Base-by-base conservation (phyloP, 2,797 vertebrate species). In the Pipistrellus pygmaeus region DNA sequence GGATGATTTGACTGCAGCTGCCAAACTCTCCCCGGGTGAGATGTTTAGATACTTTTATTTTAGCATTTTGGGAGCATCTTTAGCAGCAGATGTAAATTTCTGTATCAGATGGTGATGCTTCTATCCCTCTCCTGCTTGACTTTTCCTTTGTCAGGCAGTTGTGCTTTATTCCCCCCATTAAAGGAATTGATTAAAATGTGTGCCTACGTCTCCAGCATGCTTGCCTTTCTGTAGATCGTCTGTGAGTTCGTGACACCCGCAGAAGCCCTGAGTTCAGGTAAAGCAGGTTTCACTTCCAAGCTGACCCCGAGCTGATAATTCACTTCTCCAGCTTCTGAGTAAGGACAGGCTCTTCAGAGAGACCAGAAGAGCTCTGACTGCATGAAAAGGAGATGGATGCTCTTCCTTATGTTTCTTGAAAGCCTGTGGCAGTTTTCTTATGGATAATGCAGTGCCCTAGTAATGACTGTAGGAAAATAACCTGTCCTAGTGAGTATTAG, bases 391-490 rank as follows among this genome's bases (percentile, higher is more conserved):
- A 96, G 93, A 96, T 76, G 75, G 93, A 97, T 92, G 60, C 21
- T 68, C 21, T 96, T 97, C 57, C 81, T 95, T 88, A 78, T 66
- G 88, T 38, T 81, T 96, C 86, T 97, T 85, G 68, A 96, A 97
- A 95, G 85, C 41, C 46, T 60, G 68, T 96, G 94, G 93, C 95
- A 96, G 82, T 96, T 98, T 75, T 97, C 93, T 96, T 97, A 96
- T 44, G 57, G 96, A 93, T 96, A 97, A 96, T 83, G 75, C 72
- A 96, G 94, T 95, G 97, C 93, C 97, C 81, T 90, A 88, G 91
- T 95, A 97, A 97, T 98, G 97, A 96, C 90, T 96, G 46, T 95
- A 95, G 93, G 97, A 96, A 97, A 96, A 97, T 92, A 91, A 93
- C 96, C 90, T 87, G 92, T 95, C 62, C 64, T 96, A 97, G 97